These are phyloP conservation scores for Batillaria attramentaria DNA, from an alignment of 1,140 invertebrate genomes.

Conservation along the genomic window DNA sequence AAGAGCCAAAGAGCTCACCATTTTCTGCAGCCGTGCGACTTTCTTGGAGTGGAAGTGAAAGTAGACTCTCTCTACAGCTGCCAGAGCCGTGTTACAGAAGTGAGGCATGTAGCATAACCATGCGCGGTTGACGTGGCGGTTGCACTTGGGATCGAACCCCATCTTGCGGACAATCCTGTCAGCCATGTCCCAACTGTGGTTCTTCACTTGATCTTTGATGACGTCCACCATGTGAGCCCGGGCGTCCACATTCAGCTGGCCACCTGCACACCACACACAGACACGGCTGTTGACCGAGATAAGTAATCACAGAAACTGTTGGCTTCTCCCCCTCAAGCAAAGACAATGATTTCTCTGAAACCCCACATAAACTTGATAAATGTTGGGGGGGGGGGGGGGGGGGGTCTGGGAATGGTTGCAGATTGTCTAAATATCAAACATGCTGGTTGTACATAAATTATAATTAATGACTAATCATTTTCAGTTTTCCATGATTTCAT, in stretches of 20 bases:
- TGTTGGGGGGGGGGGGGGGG: too few relatives aligned
- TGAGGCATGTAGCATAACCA: constrained; percentile 26
- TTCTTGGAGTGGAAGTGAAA: constrained; percentile 12
- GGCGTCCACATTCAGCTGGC: neutral
- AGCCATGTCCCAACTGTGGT: constrained; percentile 27
- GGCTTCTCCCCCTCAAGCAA: neutral
- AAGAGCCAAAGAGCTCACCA: neutral
- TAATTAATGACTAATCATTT: too few relatives aligned
- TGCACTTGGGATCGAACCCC: neutral
- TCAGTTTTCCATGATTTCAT: too few relatives aligned
- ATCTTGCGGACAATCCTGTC: constrained; percentile 9
- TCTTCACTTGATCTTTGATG: constrained; percentile 22
- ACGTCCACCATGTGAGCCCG: constrained; percentile 4
- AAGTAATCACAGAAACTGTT: neutral
- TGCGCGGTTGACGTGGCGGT: constrained; percentile 24
- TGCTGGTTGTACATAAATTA: too few relatives aligned
- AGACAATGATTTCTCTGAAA: neutral
- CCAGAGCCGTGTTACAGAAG: constrained; percentile 11
- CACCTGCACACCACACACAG: neutral
- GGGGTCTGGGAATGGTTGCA: too few relatives aligned
- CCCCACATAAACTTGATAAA: neutral
- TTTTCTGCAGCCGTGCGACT: neutral
- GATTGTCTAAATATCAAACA: too few relatives aligned
- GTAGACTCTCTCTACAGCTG: constrained; percentile 11
- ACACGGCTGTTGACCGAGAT: neutral